Conservation (phyloP, 2,888 invertebrate species). For the Microplitis manilae region DNA sequence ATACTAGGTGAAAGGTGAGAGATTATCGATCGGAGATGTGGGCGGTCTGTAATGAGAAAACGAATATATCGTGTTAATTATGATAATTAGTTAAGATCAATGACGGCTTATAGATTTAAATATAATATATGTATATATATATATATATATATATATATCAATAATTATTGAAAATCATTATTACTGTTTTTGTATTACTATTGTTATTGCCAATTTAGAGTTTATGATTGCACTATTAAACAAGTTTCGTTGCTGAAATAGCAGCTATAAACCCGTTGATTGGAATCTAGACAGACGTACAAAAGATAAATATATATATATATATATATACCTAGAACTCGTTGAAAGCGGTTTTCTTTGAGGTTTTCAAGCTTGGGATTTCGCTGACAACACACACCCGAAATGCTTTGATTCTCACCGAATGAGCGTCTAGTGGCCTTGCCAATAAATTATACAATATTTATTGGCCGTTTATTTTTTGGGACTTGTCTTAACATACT, state of each 20-base stretch:
- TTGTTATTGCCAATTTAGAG: not conserved
- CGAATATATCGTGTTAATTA: constrained; percentile 58
- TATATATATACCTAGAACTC: constrained; percentile 58
- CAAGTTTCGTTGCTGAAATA: constrained; percentile 2
- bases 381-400: constrained; percentile 64
- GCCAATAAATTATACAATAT: constrained; percentile 66
- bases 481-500: constrained; percentile 25
- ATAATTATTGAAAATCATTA: not conserved
- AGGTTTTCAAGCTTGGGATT: constrained; percentile 54
- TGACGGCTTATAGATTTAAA: constrained; percentile 52
- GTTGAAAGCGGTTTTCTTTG: constrained; percentile 63
- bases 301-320: constrained; percentile 34
- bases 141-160: not conserved
- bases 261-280: constrained; percentile 62
- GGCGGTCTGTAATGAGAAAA: constrained; percentile 36
- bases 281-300: constrained; percentile 65
- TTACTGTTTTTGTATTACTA: not conserved
- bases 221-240: constrained; percentile 10
- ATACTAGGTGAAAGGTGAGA: constrained; percentile 17
- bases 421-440: constrained; percentile 55
- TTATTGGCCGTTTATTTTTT: constrained; percentile 59
- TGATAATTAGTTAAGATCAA: constrained; percentile 60
- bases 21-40: constrained; percentile 24
- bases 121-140: not conserved
- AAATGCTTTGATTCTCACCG: constrained; percentile 68